Base-by-base conservation (phyloP, 2,888 invertebrate genomes). In the Seira ritae region DNA sequence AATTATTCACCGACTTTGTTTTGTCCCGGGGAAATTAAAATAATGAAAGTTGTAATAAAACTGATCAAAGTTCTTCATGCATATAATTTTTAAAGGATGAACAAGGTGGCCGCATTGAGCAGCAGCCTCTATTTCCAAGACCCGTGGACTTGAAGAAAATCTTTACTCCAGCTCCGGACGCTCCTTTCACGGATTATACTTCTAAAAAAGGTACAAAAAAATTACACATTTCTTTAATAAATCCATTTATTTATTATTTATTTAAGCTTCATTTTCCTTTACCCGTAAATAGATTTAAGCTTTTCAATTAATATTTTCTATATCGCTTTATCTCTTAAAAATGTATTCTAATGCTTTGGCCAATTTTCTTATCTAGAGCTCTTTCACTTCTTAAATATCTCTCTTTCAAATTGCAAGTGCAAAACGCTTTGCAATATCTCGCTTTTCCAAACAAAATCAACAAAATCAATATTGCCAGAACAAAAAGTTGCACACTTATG, bases 91-190 rank as follows among this genome's bases (percentile, higher is more conserved):
- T 10, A 72, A 82, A 82, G 81, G 81, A 82, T 82, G 81, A 82
- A 19, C 76, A 76, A 70, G 81, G 81, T 60, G 76, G 70, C n/a
- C 76, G 81, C 31, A 82, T 82, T 72, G 81, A 82, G 22, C 31
- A 82, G 22, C 31, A 77, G 42, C 76, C 76, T 22, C 22, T 50
- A 55, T 37, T 80, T 73, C 83, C 84, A 46, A 85, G 73, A 76
- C 85, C 84, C 88, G 93, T 96, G 90, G 95, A 96, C 91, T 92
- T 97, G 90, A 95, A 96, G 91, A 96, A 96, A 91, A 94, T 96
- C 90, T 96, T 97, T 91, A 96, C 96, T 1, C 96, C 96, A 75
- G 96, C 96, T n/a, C 93, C 95, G 86, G 96, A 96, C 91, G 93
- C 94, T 31, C 79, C 80, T 88, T 94, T 94, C 85, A 95, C 95